Base-by-base conservation (phyloP, 2,113 vertebrate species). In the Psittacula cyanocephala region DNA sequence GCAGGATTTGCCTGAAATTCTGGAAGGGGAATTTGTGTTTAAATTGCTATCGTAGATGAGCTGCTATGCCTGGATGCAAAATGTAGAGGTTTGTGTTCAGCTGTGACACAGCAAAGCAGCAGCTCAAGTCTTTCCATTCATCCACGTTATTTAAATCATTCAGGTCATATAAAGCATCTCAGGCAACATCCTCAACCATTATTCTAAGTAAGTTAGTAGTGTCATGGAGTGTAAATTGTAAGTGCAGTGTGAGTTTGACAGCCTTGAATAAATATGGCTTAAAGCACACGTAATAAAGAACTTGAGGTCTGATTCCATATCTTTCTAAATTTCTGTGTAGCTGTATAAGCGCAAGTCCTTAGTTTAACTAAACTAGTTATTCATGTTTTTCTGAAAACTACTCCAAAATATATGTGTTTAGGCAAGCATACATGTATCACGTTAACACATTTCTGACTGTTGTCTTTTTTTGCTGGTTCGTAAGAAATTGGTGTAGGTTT, bases 371-470 rank as follows among this genome's bases (percentile, higher is more conserved):
- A 43, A 74, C 17, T 19, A 78, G 44, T 35, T 74, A 24, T 60
- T 77, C 0, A 0, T 50, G 12, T 52, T 88, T 64, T 2, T 50
- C 37, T 74, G 62, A 80, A 88, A 89, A 22, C 11, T 64, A 46
- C 9, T 2, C 2, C 6, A 16, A 67, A 41, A 37, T 49, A 72
- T 27, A 77, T 47, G 4, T 43, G 39, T 29, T 7, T 44, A 55
- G 27, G 7, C 11, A 18, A 57, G 5, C 44, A 37, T 27, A 70
- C 4, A 28, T 24, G 6, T 37, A 46, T 31, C 15, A 53, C 0
- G 0, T 33, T 33, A 39, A 29, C 0, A 6, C 10, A 57, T 78
- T 91, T 74, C 53, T 84, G 12, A 3, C 52, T 22, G 1, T 37
- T 86, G 80, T 77, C 13, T 88, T 4, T 62, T 62, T 55, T 50